Evolutionary conservation across 2,113 vertebrate genomes (phyloP), one percentile per base, ranked within the genome.

Genomic region (Spea bombifrons): DNA sequence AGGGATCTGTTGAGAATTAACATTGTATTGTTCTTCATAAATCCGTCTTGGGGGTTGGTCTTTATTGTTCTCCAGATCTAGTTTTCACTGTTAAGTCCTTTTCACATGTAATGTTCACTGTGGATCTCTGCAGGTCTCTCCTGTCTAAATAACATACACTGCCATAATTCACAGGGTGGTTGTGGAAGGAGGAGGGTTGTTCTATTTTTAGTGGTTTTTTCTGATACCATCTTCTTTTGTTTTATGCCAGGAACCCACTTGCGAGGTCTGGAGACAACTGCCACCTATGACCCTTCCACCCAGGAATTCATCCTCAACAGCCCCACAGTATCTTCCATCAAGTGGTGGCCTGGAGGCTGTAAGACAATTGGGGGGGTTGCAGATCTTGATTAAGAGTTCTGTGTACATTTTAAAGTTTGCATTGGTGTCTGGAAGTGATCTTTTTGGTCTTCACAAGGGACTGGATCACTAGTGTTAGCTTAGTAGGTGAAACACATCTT

Each of bases 321-420:
- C 82, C 97, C 97, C 49, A 99, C 97, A 0, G 91, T 99, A 84
- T 96, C 94, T 80, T 99, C 97, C 77, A 98, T 98, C 84, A 99
- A 99, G 82, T 99, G 97, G 97, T 99, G 97, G 97, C 96, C 97
- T 6, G 97, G 97, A 72, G 97, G 96, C 86, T 90, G 97, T 99
- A 90, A 96, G 97, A 94, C 16, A 17, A 48, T 5, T 15, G 1
- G 44, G 46, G 47, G 50, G 30, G 30, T 30, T 30, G 30, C 30
- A 30, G 30, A 30, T 30, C 30, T 30, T 30, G 30, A 30, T 30
- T 30, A 30, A 2, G 30, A 2, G 30, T 30, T 30, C 30, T 30
- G 30, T 30, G 30, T 30, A 30, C 30, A 30, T 30, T 30, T 30
- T 30, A 2, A 30, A 30, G 2, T 30, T 30, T 30, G 30, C 30